A percentile compares a stretch with the other conserved stretches of the same genome.
phyloP scores from a whole-genome alignment of 1,140 invertebrate species.

The Bombus difficillimus region DNA sequence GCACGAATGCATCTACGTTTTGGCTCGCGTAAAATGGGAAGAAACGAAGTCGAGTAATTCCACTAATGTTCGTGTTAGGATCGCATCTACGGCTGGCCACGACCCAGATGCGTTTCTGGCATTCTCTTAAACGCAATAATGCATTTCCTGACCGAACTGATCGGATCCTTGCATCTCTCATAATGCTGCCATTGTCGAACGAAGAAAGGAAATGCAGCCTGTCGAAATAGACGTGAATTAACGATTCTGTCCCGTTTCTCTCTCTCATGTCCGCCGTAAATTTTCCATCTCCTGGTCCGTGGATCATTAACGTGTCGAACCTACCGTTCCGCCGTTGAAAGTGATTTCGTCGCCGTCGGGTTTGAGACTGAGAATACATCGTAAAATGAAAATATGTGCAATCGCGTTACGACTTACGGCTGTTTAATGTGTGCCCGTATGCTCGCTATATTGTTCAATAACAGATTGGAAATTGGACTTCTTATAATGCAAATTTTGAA shows the following conservation, averaged over 20 bases:
- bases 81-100: slow-evolving; percentile 41
- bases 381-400: background rate
- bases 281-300: background rate
- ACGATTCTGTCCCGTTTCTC: slow-evolving; percentile 10
- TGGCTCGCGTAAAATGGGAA: slow-evolving; percentile 43
- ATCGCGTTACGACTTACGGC: background rate
- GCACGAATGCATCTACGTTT: slow-evolving; percentile 22
- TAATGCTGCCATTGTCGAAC: slow-evolving; percentile 48
- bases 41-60: slow-evolving; percentile 64
- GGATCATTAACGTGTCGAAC: slow-evolving; percentile 27
- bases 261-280: background rate
- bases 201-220: slow-evolving; percentile 52
- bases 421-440: background rate
- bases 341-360: background rate
- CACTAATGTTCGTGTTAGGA: slow-evolving; percentile 60
- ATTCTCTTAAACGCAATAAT: slow-evolving; percentile 67
- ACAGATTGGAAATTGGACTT: background rate
- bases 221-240: slow-evolving; percentile 61
- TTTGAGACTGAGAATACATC: background rate
- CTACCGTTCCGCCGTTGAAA: background rate
- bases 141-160: slow-evolving; percentile 62
- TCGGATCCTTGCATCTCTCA: slow-evolving; percentile 44
- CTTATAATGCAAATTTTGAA: background rate
- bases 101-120: slow-evolving; percentile 61
- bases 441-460: background rate